Percentiles rank a stretch among this genome's conserved stretches.
phyloP scores from a whole-genome alignment of 2,113 vertebrate species.

The Abramis brama region DNA sequence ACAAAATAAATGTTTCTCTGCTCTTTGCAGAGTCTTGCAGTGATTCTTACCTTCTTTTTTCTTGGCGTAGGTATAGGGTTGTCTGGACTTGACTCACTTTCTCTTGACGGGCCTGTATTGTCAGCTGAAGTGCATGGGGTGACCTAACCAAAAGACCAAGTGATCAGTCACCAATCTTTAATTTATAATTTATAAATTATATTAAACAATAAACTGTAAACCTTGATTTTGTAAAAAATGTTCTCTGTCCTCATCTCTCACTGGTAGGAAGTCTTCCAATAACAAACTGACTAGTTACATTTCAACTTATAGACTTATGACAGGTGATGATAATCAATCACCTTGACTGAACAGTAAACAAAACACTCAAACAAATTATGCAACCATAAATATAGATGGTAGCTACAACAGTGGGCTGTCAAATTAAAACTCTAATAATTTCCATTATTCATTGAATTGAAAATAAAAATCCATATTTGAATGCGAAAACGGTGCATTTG shows the following conservation, averaged over 20 bases:
- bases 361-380: neutral
- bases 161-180: neutral
- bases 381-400: neutral
- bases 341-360: neutral
- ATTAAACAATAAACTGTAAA: neutral
- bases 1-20: neutral
- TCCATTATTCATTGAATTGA: too few relatives aligned
- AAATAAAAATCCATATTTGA: too few relatives aligned
- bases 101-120: neutral
- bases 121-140: neutral
- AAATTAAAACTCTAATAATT: too few relatives aligned
- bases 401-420: neutral
- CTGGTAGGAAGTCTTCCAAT: neutral
- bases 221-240: neutral
- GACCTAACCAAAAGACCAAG: neutral
- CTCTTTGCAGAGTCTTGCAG: neutral
- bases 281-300: neutral
- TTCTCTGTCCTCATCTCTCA: neutral
- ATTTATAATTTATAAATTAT: too few relatives aligned
- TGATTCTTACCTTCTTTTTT: conserved; percentile 28
- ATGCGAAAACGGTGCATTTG: too few relatives aligned
- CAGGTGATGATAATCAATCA: neutral
- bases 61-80: neutral
- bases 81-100: conserved; percentile 25
- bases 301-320: neutral